Evolutionary conservation across 2,113 vertebrate genomes (phyloP).

Genomic region (Onychostoma macrolepis): DNA sequence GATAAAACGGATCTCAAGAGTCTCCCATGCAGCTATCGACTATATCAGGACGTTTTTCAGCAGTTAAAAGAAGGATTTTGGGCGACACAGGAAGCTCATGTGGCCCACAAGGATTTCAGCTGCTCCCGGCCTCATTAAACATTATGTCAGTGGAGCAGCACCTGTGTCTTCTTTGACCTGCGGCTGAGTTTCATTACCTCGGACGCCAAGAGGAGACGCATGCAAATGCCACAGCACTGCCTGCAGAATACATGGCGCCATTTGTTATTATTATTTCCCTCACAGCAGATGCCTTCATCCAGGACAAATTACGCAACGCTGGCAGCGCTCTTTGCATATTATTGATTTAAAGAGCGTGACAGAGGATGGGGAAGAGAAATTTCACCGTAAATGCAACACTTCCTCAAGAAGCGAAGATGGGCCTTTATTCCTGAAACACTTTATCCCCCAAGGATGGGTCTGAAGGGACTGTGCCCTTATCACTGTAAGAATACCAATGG

Average conservation of each 20-base stretch:
- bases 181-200: constrained; percentile 33
- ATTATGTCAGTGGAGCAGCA: constrained; percentile 58
- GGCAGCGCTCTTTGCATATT: constrained; percentile 51
- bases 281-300: constrained; percentile 53
- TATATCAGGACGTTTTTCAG: not conserved
- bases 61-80: constrained; percentile 31
- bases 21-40: not conserved
- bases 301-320: constrained; percentile 55
- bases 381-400: constrained; percentile 36
- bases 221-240: constrained; percentile 64
- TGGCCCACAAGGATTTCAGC: constrained; percentile 68
- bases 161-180: constrained; percentile 46
- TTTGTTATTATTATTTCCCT: constrained; percentile 49
- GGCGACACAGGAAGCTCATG: constrained; percentile 39
- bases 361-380: constrained; percentile 9
- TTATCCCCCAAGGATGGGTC: constrained; percentile 21
- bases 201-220: constrained; percentile 28
- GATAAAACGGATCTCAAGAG: constrained; percentile 8
- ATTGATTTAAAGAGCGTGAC: constrained; percentile 51
- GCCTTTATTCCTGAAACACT: constrained; percentile 47
- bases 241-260: constrained; percentile 51
- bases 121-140: constrained; percentile 72
- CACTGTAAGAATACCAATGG: constrained; percentile 41
- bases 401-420: constrained; percentile 33
- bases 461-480: constrained; percentile 38